Percentiles rank a stretch among this genome's conserved stretches.
Evolutionary conservation across 2,113 vertebrate species (phyloP).

Genomic region (Urocynchramus pylzowi): DNA sequence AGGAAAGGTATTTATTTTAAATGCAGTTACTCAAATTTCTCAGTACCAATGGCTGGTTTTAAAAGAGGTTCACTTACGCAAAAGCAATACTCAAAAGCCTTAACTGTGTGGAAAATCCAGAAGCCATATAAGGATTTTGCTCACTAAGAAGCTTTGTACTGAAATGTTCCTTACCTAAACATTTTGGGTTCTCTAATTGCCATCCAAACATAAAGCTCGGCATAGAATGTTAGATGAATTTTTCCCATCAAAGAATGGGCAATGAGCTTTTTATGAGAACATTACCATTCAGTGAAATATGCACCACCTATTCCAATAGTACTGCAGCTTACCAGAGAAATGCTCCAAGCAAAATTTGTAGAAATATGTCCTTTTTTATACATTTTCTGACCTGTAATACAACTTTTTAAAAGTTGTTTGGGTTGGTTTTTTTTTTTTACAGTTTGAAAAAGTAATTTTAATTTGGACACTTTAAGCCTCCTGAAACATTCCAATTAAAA

Average conservation of each 20-base stretch:
- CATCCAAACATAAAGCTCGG: not conserved
- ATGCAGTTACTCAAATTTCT: constrained; percentile 54
- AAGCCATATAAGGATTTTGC: constrained; percentile 12
- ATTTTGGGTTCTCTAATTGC: constrained; percentile 44
- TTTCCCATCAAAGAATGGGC: not conserved
- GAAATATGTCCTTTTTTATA: not conserved
- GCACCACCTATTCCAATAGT: not conserved
- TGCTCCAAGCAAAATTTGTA: not conserved
- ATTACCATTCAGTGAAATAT: not conserved
- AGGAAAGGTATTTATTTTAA: constrained; percentile 39
- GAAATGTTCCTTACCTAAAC: constrained; percentile 39
- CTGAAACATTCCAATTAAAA: not conserved
- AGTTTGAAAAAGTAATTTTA: not conserved
- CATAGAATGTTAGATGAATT: not conserved
- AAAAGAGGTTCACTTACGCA: constrained; percentile 4
- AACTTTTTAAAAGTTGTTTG: not conserved
- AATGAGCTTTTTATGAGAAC: not conserved
- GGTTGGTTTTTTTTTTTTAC: not conserved
- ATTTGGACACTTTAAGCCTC: not conserved
- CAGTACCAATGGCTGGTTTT: not conserved
- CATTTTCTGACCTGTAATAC: not conserved
- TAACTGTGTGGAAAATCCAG: constrained; percentile 26
- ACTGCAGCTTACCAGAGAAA: not conserved
- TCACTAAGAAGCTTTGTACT: constrained; percentile 6
- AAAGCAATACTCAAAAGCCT: constrained; percentile 32